phyloP scores from a whole-genome alignment of 2,113 vertebrate genomes.

The Thinocorus orbignyianus region DNA sequence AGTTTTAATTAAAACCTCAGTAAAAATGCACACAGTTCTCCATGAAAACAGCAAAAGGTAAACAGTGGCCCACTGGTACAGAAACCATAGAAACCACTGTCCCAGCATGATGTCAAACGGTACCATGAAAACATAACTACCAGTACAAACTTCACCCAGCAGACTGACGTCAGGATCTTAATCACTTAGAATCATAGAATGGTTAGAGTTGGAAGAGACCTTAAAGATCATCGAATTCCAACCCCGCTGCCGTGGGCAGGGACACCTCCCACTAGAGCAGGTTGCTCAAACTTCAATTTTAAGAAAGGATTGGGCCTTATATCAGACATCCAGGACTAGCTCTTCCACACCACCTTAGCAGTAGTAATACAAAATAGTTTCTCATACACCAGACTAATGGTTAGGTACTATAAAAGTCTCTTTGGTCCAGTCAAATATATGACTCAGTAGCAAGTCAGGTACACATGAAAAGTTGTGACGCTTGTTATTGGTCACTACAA shows the following conservation, averaged over 20 bases:
- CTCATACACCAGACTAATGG: background rate
- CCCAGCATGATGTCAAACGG: background rate
- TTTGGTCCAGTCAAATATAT: background rate
- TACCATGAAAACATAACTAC: background rate
- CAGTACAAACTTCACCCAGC: background rate
- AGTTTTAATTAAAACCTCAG: background rate
- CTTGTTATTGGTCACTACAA: background rate
- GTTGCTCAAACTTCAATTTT: no score
- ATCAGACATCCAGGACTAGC: background rate
- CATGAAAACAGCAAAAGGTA: background rate
- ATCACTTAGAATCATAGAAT: no score
- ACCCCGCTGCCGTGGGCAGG: no score
- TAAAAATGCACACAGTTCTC: background rate
- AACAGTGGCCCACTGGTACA: background rate
- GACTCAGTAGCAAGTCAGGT: background rate
- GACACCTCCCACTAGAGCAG: no score
- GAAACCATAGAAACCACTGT: background rate
- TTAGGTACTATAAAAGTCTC: background rate
- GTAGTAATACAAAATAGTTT: rapidly evolving
- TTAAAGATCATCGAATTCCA: no score
- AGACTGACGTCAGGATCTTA: background rate
- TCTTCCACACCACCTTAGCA: background rate
- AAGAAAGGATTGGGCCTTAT: background rate
- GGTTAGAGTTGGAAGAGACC: no score
- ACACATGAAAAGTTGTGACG: background rate